Percentiles rank a stretch among this genome's conserved stretches.
Evolutionary conservation across 1,140 invertebrate species (phyloP).

Genomic region (Dryas iulia): DNA sequence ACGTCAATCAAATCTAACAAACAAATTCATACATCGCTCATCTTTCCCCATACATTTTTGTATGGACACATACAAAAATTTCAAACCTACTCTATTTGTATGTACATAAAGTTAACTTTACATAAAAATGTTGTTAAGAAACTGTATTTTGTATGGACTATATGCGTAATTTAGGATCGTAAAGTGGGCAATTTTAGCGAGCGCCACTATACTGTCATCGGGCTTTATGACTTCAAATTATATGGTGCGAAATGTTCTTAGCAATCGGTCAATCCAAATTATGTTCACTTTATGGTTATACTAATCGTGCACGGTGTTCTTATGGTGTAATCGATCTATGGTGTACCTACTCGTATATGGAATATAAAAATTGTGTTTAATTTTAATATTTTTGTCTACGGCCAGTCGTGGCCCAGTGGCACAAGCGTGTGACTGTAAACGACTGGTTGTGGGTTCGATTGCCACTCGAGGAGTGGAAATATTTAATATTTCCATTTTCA

Average conservation of each 20-base stretch:
- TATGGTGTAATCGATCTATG: not conserved
- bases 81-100: not conserved
- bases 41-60: not conserved
- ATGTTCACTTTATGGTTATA: not conserved
- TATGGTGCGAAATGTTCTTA: not conserved
- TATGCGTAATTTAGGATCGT: not conserved
- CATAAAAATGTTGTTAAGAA: not conserved
- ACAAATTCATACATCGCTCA: not conserved
- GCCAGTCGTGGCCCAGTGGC: not conserved
- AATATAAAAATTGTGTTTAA: too few relatives aligned
- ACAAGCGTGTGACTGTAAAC: too few relatives aligned
- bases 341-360: too few relatives aligned
- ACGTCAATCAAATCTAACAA: constrained; percentile 1
- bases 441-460: too few relatives aligned
- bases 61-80: not conserved
- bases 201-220: constrained; percentile 2
- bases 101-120: not conserved
- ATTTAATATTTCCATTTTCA: too few relatives aligned
- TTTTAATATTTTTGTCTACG: too few relatives aligned
- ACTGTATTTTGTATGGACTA: not conserved
- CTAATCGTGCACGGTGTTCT: not conserved
- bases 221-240: not conserved
- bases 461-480: too few relatives aligned
- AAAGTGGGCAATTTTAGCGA: not conserved
- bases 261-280: not conserved